Conservation (phyloP, 2,797 vertebrate genomes). For the Danio jaintianensis region DNA sequence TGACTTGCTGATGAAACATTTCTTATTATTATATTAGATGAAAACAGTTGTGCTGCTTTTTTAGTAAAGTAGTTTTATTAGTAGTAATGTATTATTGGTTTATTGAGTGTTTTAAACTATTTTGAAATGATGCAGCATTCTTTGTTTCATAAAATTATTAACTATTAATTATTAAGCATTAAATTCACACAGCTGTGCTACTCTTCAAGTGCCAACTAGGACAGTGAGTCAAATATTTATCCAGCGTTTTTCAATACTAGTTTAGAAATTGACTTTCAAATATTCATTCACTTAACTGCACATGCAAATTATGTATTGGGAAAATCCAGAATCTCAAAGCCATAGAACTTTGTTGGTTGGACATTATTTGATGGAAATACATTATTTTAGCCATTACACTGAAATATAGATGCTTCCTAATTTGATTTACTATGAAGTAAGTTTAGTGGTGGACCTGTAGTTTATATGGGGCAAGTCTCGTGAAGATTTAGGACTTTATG, state of each 20-base stretch:
- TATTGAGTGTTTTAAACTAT: too few species aligned
- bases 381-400: not conserved
- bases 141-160: not conserved
- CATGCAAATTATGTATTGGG: not conserved
- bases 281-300: not conserved
- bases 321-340: not conserved
- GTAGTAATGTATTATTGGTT: too few species aligned
- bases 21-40: not conserved
- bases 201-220: not conserved
- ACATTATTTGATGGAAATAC: too few species aligned
- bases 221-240: constrained; percentile 18
- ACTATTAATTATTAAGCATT: too few species aligned
- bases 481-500: not conserved
- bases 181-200: not conserved
- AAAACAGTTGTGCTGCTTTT: not conserved
- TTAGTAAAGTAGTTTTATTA: too few species aligned
- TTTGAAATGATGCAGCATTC: too few species aligned
- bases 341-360: not conserved
- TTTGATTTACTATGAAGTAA: not conserved
- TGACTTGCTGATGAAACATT: not conserved
- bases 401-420: not conserved
- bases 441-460: not conserved
- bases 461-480: not conserved
- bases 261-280: constrained; percentile 7
- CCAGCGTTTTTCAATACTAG: not conserved